Conservation (phyloP, 2,113 vertebrate genomes). For the Micronycteris hirsuta region DNA sequence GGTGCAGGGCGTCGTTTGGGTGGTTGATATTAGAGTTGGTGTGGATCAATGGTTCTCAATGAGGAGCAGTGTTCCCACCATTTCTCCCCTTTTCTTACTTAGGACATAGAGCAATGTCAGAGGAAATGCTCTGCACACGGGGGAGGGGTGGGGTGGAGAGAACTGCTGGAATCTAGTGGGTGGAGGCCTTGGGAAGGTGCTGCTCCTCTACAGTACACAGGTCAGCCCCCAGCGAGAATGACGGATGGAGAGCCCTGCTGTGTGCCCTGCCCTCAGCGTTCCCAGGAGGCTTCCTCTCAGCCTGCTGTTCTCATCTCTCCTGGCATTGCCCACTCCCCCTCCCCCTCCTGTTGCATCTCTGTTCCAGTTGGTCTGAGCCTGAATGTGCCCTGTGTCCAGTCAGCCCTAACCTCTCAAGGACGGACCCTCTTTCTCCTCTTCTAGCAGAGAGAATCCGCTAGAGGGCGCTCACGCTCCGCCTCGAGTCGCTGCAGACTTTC, state of each 20-base stretch:
- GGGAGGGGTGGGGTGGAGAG: not conserved
- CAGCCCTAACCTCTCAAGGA: not conserved
- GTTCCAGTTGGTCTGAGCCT: not conserved
- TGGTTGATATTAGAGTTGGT: not conserved
- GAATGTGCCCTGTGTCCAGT: not conserved
- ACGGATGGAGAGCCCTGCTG: too few relatives aligned
- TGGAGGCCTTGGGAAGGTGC: not conserved
- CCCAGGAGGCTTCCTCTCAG: too few relatives aligned
- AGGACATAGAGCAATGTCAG: not conserved
- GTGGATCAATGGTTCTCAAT: not conserved
- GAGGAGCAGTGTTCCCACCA: not conserved
- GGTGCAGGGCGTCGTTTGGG: not conserved
- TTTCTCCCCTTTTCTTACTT: not conserved
- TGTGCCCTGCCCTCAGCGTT: too few relatives aligned
- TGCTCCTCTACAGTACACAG: not conserved
- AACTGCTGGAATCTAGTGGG: not conserved
- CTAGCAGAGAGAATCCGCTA: not conserved
- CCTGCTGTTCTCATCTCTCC: not conserved
- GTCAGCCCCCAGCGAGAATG: not conserved
- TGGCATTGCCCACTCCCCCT: too few relatives aligned
- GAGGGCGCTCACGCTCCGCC: not conserved
- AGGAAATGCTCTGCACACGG: not conserved
- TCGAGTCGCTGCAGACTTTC: not conserved
- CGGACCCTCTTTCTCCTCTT: not conserved
- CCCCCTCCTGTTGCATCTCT: not conserved